Evolutionary conservation across 2,888 invertebrate genomes (phyloP).

Genomic region (Drosophila paramelanica): DNA sequence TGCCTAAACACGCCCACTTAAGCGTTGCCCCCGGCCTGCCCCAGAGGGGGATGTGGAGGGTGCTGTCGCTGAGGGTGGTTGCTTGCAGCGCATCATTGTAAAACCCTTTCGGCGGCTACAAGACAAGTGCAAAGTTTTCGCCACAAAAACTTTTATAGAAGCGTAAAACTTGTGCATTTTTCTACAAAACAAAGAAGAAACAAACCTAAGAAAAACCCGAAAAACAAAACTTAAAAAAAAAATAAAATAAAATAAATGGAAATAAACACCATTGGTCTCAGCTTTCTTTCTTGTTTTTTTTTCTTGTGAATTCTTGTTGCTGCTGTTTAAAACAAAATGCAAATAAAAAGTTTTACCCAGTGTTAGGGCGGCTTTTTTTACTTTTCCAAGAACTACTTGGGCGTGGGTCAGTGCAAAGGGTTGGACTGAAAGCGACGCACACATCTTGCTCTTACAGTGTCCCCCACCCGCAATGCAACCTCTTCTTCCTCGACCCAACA

Average conservation of each 20-base stretch:
- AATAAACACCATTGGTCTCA: constrained; percentile 63
- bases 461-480: constrained; percentile 7
- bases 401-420: constrained; percentile 30
- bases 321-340: constrained; percentile 74
- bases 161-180: constrained; percentile 79
- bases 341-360: constrained; percentile 70
- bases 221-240: constrained; percentile 4
- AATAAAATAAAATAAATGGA: constrained; percentile 34
- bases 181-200: constrained; percentile 74
- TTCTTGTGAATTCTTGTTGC: constrained; percentile 19
- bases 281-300: constrained; percentile 31
- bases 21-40: constrained; percentile 10
- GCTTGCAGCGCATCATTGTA: constrained; percentile 77
- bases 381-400: constrained; percentile 60
- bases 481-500: not conserved
- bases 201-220: constrained; percentile 30
- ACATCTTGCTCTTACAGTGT: constrained; percentile 23
- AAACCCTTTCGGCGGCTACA: constrained; percentile 79
- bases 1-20: constrained; percentile 59
- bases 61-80: not conserved
- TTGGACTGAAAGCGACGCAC: constrained; percentile 41
- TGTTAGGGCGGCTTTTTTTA: constrained; percentile 42
- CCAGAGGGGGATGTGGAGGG: not conserved
- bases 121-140: constrained; percentile 77
- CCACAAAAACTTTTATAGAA: constrained; percentile 75